Conservation (phyloP, 2,888 invertebrate genomes). For the Alloplasta piceator region DNA sequence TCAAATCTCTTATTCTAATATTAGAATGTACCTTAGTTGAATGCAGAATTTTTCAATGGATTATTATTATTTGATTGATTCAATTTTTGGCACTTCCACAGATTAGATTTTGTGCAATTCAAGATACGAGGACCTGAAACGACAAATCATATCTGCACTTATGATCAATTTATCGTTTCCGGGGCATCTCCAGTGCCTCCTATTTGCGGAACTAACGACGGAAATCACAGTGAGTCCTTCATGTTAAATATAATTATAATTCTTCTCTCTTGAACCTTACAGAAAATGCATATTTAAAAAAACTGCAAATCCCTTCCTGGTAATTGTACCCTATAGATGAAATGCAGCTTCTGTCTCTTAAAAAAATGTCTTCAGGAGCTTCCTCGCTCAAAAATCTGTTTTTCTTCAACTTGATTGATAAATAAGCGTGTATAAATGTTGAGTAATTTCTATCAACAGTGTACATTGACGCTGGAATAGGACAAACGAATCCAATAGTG, state of each 20-base stretch:
- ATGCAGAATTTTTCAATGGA: background rate
- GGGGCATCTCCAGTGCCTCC: constrained; percentile 92
- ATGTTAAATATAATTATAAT: background rate
- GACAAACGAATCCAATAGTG: constrained; percentile 90
- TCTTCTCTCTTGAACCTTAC: background rate
- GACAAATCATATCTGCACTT: constrained; percentile 91
- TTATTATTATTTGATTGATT: background rate
- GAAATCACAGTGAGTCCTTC: constrained; percentile 90
- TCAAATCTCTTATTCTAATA: background rate
- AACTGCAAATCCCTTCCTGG: no score
- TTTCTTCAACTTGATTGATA: no score
- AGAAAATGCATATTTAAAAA: background rate
- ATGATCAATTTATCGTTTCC: constrained; percentile 93
- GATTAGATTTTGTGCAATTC: constrained; percentile 92
- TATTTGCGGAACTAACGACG: constrained; percentile 92
- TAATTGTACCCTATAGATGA: no score
- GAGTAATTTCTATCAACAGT: constrained; percentile 84
- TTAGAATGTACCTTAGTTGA: background rate
- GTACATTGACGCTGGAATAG: constrained; percentile 92
- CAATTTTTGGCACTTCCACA: constrained; percentile 77
- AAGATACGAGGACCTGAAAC: constrained; percentile 90
- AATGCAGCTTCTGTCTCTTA: no score
- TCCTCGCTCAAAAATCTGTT: no score
- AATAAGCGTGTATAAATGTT: no score
- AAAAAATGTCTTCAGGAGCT: no score